Conservation (phyloP, 2,888 invertebrate genomes). For the Meteorus cinctellus region DNA sequence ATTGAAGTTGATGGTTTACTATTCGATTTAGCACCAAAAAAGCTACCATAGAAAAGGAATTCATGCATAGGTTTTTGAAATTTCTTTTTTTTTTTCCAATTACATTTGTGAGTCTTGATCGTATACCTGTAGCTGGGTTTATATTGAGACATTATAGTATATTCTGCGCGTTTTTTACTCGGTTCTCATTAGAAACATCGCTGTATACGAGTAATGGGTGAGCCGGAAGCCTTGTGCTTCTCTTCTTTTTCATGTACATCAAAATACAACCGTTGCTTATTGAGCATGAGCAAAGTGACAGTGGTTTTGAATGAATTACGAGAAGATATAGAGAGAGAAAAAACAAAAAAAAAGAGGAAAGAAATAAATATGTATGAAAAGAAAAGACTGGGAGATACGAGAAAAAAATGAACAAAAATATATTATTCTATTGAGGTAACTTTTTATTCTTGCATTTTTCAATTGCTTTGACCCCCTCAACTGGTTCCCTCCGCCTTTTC, state of each 20-base stretch:
- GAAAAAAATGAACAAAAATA: neutral
- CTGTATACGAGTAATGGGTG: conserved; percentile 16
- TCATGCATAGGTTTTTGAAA: too few species aligned
- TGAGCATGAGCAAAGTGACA: conserved; percentile 1
- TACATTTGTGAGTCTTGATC: too few species aligned
- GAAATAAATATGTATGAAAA: neutral
- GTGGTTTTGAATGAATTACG: neutral
- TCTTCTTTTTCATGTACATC: conserved; percentile 19
- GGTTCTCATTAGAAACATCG: neutral
- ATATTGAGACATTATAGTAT: too few species aligned
- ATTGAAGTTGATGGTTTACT: too few species aligned
- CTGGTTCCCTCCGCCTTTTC: neutral
- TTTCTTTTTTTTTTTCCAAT: too few species aligned
- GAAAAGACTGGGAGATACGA: neutral
- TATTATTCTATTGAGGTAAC: neutral
- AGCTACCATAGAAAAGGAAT: too few species aligned
- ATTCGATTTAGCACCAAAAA: too few species aligned
- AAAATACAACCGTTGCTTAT: conserved; percentile 22
- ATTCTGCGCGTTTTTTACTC: neutral
- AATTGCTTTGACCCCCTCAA: neutral
- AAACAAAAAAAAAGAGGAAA: neutral
- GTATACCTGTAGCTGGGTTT: too few species aligned
- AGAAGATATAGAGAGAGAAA: neutral
- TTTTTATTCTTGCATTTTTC: neutral
- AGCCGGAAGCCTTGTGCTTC: conserved; percentile 29